A percentile compares a stretch with the other conserved stretches of the same genome.
phyloP scores from a whole-genome alignment of 2,888 invertebrate species.

The Cyclophora albipunctata region DNA sequence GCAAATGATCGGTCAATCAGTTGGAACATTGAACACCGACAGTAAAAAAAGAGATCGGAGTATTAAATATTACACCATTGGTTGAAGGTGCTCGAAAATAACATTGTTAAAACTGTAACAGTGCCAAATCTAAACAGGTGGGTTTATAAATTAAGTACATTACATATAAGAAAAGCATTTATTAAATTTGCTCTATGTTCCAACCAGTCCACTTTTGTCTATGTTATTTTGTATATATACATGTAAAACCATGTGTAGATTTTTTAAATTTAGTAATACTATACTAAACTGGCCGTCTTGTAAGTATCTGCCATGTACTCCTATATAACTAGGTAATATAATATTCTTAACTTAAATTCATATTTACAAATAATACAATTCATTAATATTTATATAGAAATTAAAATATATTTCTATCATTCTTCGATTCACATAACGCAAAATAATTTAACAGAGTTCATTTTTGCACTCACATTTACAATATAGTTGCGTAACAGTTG shows the following conservation, averaged over 20 bases:
- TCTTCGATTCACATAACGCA: slow-evolving; percentile 76
- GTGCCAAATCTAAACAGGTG: slow-evolving; percentile 8
- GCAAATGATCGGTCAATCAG: no score
- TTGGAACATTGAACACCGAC: no score
- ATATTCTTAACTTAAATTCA: slow-evolving; percentile 75
- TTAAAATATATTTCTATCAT: slow-evolving; percentile 76
- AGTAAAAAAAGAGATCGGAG: no score
- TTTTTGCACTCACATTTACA: slow-evolving; percentile 75
- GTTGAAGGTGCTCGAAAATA: no score
- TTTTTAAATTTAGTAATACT: slow-evolving; percentile 78
- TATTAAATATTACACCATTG: no score
- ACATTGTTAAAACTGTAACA: neutral
- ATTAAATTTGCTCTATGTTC: slow-evolving; percentile 32
- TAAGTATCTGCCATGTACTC: slow-evolving; percentile 80
- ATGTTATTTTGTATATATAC: slow-evolving; percentile 64
- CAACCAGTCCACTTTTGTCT: slow-evolving; percentile 39
- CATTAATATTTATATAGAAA: slow-evolving; percentile 71
- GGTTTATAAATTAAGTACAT: slow-evolving; percentile 5
- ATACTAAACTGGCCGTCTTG: slow-evolving; percentile 83
- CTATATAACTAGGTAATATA: slow-evolving; percentile 75
- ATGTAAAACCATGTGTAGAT: slow-evolving; percentile 75
- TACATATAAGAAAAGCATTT: neutral
- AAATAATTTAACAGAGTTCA: slow-evolving; percentile 77
- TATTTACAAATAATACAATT: slow-evolving; percentile 80
- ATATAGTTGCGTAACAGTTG: slow-evolving; percentile 68